These are phyloP conservation scores for Lytechinus pictus DNA, from an alignment of 35 echinoderm and acorn worm species.

Conservation along the genomic window DNA sequence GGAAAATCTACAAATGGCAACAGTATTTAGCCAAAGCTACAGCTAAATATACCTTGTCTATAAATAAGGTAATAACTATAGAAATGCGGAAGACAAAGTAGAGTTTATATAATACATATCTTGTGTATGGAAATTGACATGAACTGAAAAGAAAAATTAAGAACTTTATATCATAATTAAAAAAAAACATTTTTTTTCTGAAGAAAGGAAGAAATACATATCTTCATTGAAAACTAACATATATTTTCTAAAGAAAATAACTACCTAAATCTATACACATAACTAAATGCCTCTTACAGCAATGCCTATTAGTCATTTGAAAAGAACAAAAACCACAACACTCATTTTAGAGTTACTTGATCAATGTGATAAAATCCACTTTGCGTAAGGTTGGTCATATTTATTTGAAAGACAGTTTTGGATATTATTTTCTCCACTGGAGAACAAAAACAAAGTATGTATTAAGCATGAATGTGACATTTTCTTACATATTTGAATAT, in stretches of 20 bases:
- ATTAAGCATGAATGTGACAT: not conserved
- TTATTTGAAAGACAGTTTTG: not conserved
- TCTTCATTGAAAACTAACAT: not conserved
- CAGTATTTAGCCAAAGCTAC: not conserved
- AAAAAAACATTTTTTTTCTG: not conserved
- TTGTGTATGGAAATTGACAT: not conserved
- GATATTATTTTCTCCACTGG: not conserved
- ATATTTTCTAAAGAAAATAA: not conserved
- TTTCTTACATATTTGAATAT: not conserved
- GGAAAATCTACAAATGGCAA: not conserved
- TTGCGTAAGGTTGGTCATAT: not conserved
- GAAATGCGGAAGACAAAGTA: not conserved
- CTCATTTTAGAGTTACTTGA: not conserved
- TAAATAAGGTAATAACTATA: not conserved
- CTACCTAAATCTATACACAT: no score
- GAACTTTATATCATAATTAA: not conserved
- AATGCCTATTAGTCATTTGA: not conserved
- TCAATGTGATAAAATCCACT: not conserved
- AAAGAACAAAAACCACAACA: not conserved
- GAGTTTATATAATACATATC: not conserved
- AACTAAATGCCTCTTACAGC: not conserved
- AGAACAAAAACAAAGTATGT: not conserved
- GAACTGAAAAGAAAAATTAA: not conserved
- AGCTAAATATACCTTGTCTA: not conserved
- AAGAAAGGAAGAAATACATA: not conserved